Conservation (phyloP, 2,113 vertebrate genomes). For the Eretmochelys imbricata region DNA sequence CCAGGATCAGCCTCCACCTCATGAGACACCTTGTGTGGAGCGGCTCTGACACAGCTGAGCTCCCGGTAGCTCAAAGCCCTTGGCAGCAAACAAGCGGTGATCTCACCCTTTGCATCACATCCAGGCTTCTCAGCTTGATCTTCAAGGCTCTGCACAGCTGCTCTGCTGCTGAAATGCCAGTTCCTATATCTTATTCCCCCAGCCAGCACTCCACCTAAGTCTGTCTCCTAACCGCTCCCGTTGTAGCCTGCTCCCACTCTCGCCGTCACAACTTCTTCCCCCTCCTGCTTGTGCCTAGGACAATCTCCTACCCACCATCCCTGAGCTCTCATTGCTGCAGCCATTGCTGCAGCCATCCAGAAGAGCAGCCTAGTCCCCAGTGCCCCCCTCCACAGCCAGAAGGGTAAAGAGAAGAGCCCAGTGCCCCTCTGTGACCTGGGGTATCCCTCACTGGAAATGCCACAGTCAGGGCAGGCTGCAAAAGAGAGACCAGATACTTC, state of each 20-base stretch:
- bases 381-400: neutral
- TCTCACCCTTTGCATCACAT: neutral
- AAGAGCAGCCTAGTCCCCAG: neutral
- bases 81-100: neutral
- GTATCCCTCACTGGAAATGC: too few species aligned
- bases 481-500: too few species aligned
- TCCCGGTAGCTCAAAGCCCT: neutral
- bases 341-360: neutral
- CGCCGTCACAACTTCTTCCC: neutral
- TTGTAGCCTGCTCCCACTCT: neutral
- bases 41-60: neutral
- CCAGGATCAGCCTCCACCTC: neutral
- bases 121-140: neutral
- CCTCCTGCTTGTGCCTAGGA: neutral
- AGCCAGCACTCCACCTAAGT: neutral
- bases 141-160: neutral
- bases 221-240: neutral
- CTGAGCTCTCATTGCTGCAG: neutral
- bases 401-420: neutral
- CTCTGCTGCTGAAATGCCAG: neutral
- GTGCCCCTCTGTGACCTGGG: too few species aligned
- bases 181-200: neutral
- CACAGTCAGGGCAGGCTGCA: too few species aligned
- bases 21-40: neutral
- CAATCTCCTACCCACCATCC: neutral